Percentiles rank a stretch among this genome's conserved stretches.
These are phyloP conservation scores for Penaeus vannamei DNA, from an alignment of 1,140 invertebrate genomes.

Conservation along the genomic window DNA sequence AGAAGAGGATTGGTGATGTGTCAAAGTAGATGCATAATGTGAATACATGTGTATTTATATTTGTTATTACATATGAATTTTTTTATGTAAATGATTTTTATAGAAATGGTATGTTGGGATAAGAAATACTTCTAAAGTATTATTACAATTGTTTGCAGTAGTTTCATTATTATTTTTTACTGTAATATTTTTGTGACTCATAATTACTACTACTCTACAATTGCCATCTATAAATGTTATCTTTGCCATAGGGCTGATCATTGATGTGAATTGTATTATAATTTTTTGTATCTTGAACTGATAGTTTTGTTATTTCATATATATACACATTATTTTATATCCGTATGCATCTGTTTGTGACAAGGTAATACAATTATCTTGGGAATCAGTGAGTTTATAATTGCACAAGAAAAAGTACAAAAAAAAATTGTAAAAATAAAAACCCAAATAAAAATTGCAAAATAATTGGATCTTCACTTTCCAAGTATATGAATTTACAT, in stretches of 20 bases:
- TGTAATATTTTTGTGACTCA: too few relatives aligned
- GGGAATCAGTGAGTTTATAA: slow-evolving; percentile 57
- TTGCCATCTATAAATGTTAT: too few relatives aligned
- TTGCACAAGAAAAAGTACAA: slow-evolving; percentile 61
- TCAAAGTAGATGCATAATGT: slow-evolving; percentile 57
- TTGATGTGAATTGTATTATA: too few relatives aligned
- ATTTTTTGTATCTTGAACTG: too few relatives aligned
- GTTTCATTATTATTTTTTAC: too few relatives aligned
- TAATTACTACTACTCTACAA: too few relatives aligned
- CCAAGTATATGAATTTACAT: slow-evolving; percentile 3
- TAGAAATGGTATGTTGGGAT: neutral
- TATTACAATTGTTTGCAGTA: too few relatives aligned
- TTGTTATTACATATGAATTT: neutral
- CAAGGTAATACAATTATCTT: slow-evolving; percentile 57
- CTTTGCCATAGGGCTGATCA: too few relatives aligned
- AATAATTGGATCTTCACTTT: slow-evolving; percentile 20
- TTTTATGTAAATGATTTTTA: slow-evolving; percentile 9
- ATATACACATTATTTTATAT: slow-evolving; percentile 44
- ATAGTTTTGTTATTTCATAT: neutral
- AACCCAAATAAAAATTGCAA: slow-evolving; percentile 64
- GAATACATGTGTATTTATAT: slow-evolving; percentile 25
- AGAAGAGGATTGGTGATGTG: slow-evolving; percentile 60
- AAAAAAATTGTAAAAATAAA: slow-evolving; percentile 61
- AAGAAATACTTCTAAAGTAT: too few relatives aligned
- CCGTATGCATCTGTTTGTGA: slow-evolving; percentile 60